Evolutionary conservation across 2,797 vertebrate species (phyloP).

Genomic region (Monodelphis domestica): DNA sequence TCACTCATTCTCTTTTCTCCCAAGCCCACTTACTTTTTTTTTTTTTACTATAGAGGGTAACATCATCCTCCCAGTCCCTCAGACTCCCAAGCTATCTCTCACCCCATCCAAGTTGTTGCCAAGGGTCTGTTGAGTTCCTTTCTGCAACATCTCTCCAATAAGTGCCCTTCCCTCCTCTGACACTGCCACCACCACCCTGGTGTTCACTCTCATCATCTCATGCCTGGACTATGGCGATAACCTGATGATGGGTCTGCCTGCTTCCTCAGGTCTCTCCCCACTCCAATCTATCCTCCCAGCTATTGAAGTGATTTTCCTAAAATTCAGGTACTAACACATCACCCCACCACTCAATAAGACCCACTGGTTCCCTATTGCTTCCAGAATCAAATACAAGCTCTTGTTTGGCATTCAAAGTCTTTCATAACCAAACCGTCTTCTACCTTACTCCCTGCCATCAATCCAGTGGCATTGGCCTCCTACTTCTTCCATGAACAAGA

Average conservation of each 20-base stretch:
- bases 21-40: background rate
- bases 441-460: background rate
- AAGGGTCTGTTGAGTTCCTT: background rate
- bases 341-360: background rate
- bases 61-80: background rate
- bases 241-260: background rate
- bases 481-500: background rate
- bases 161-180: background rate
- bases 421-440: background rate
- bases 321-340: background rate
- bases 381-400: background rate
- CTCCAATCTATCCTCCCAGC: background rate
- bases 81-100: background rate
- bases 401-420: background rate
- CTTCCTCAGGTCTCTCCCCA: background rate
- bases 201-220: background rate
- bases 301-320: background rate
- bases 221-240: background rate
- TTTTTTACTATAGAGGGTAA: background rate
- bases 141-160: background rate
- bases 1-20: background rate
- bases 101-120: too few relatives aligned
- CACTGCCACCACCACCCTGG: background rate
- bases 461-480: background rate
- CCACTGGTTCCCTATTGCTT: background rate